Evolutionary conservation across 2,113 vertebrate genomes (phyloP).

Genomic region (Odocoileus hemionus): DNA sequence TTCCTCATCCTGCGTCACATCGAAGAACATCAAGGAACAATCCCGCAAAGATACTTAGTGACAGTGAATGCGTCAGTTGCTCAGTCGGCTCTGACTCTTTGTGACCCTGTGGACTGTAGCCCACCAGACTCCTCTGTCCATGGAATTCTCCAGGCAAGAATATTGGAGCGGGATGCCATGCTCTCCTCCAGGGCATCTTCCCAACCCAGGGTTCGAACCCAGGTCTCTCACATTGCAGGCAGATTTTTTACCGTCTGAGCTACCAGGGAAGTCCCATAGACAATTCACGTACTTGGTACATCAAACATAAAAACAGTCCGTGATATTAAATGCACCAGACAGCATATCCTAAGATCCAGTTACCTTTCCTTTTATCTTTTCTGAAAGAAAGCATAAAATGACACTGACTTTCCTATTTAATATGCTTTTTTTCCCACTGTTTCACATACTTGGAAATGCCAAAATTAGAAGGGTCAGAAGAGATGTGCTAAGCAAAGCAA

Average conservation of each 20-base stretch:
- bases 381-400: neutral
- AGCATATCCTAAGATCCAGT: neutral
- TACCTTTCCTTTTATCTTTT: neutral
- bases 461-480: neutral
- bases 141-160: neutral
- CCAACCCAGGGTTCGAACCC: neutral
- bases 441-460: neutral
- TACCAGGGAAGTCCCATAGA: neutral
- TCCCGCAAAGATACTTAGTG: neutral
- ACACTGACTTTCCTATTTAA: neutral
- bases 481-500: neutral
- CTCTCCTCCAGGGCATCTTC: neutral
- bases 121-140: neutral
- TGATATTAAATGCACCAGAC: neutral
- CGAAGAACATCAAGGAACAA: neutral
- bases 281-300: neutral
- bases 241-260: neutral
- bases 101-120: neutral
- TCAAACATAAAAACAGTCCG: neutral
- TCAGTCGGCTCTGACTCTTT: neutral
- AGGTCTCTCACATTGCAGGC: neutral
- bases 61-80: neutral
- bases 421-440: neutral
- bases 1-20: constrained; percentile 83
- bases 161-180: neutral